Conservation (phyloP, 2,888 invertebrate species). For the Danaus chrysippus region DNA sequence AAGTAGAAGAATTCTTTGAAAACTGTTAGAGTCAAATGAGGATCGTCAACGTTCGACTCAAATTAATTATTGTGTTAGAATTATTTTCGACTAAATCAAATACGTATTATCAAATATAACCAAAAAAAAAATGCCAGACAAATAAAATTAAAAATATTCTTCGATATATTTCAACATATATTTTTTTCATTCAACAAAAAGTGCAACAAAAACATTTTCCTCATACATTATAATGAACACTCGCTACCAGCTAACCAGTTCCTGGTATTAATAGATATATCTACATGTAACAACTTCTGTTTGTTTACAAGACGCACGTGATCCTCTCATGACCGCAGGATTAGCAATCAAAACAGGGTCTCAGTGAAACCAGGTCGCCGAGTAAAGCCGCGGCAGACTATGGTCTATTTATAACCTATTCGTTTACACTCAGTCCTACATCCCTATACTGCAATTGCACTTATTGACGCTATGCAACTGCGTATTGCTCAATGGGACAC, state of each 20-base stretch:
- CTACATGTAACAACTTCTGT: slow-evolving; percentile 28
- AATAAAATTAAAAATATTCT: too few relatives aligned
- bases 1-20: too few relatives aligned
- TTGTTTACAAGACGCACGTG: slow-evolving; percentile 43
- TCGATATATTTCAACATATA: too few relatives aligned
- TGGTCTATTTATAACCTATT: slow-evolving; percentile 55
- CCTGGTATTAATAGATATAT: slow-evolving; percentile 1
- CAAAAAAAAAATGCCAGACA: too few relatives aligned
- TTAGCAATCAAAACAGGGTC: slow-evolving; percentile 43
- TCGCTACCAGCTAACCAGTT: slow-evolving; percentile 1
- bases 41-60: too few relatives aligned
- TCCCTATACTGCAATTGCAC: slow-evolving; percentile 40
- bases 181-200: too few relatives aligned
- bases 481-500: slow-evolving; percentile 27
- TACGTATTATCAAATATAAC: too few relatives aligned
- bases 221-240: neutral
- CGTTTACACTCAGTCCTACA: slow-evolving; percentile 35
- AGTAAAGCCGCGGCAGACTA: slow-evolving; percentile 36
- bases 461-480: slow-evolving; percentile 36
- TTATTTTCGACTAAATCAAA: too few relatives aligned
- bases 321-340: slow-evolving; percentile 43
- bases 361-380: slow-evolving; percentile 60
- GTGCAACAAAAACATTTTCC: neutral
- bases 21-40: too few relatives aligned
- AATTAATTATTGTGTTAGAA: too few relatives aligned